A percentile compares a stretch with the other conserved stretches of the same genome.
phyloP scores from a whole-genome alignment of 53 echinoderm and acorn worm genomes.

The Luidia sarsii region DNA sequence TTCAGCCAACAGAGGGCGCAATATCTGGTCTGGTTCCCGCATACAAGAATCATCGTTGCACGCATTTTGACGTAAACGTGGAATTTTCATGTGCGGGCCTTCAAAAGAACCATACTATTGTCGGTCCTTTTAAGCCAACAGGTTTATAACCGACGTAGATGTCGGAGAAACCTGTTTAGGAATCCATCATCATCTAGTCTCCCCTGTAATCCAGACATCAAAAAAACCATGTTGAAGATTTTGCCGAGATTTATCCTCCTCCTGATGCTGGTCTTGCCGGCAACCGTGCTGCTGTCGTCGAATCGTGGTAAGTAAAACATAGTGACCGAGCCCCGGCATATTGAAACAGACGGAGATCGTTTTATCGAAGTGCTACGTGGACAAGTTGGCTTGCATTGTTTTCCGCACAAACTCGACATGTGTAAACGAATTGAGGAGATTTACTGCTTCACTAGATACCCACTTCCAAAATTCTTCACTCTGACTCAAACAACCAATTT shows the following conservation, averaged over 20 bases:
- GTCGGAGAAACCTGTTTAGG: slow-evolving; percentile 32
- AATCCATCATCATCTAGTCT: slow-evolving; percentile 35
- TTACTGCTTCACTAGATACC: background rate
- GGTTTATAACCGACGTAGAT: slow-evolving; percentile 19
- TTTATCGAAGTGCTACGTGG: slow-evolving; percentile 80
- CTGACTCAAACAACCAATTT: background rate
- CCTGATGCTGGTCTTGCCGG: slow-evolving; percentile 90
- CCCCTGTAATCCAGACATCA: too few species aligned
- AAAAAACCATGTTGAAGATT: slow-evolving; percentile 70
- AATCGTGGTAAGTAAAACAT: slow-evolving; percentile 73
- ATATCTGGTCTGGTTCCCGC: too few species aligned
- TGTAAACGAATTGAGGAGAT: background rate
- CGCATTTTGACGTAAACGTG: too few species aligned
- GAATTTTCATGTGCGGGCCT: too few species aligned
- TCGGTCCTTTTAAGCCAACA: slow-evolving; percentile 25
- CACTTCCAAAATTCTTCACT: background rate
- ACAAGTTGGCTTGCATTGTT: slow-evolving; percentile 9
- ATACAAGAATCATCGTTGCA: too few species aligned
- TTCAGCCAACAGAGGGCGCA: too few species aligned
- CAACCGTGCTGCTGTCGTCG: slow-evolving; percentile 77
- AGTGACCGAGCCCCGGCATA: background rate
- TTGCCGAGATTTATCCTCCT: slow-evolving; percentile 81
- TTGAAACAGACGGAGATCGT: background rate
- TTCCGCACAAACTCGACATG: too few species aligned
- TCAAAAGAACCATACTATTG: too few species aligned